Evolutionary conservation across 2,113 vertebrate genomes (phyloP).

Genomic region (Hemicordylus capensis): DNA sequence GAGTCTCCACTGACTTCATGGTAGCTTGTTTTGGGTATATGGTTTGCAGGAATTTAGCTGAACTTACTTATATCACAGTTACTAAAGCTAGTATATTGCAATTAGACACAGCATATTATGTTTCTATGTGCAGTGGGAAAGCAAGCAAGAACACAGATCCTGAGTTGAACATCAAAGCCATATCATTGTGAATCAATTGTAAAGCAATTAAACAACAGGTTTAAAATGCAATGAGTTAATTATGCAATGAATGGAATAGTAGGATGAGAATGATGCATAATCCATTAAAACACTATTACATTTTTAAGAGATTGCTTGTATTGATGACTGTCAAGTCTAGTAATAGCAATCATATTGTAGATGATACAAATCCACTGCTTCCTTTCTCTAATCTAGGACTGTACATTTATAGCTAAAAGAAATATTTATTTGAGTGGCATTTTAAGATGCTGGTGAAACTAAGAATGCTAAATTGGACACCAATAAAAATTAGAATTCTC

Average conservation of each 20-base stretch:
- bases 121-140: not conserved
- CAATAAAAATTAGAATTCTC: not conserved
- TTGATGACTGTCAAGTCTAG: not conserved
- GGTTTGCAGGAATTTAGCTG: not conserved
- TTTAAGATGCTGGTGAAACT: not conserved
- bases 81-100: not conserved
- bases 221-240: constrained; percentile 19
- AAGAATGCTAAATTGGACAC: not conserved
- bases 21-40: not conserved
- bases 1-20: not conserved
- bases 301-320: not conserved
- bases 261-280: not conserved
- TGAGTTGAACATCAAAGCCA: not conserved
- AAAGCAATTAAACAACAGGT: constrained; percentile 19
- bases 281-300: not conserved
- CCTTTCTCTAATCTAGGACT: not conserved
- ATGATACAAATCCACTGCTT: constrained; percentile 6
- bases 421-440: not conserved
- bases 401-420: not conserved
- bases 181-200: not conserved
- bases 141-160: not conserved
- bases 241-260: constrained; percentile 29
- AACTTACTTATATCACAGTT: not conserved
- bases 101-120: not conserved
- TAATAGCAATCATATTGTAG: constrained; percentile 6